Conservation (phyloP, 2,113 vertebrate genomes). For the Nerophis lumbriciformis region DNA sequence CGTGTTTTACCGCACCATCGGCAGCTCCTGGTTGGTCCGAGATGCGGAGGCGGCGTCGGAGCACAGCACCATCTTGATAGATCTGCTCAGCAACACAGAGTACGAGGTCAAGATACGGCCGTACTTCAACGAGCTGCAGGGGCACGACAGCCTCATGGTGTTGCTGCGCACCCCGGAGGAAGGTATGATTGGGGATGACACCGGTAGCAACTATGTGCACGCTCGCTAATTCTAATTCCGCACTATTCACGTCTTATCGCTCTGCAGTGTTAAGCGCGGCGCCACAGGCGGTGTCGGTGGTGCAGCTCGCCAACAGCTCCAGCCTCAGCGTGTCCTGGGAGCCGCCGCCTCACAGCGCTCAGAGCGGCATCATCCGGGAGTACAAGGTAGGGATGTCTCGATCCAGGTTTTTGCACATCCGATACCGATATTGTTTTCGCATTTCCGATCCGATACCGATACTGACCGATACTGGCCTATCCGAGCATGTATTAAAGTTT, state of each 20-base stretch:
- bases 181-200: slow-evolving; percentile 68
- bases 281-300: slow-evolving; percentile 81
- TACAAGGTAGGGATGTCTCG: too few species aligned
- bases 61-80: slow-evolving; percentile 70
- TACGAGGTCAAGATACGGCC: slow-evolving; percentile 90
- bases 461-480: too few species aligned
- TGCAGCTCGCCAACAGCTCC: slow-evolving; percentile 81
- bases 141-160: slow-evolving; percentile 80
- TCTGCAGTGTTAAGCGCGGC: slow-evolving; percentile 78
- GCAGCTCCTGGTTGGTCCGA: slow-evolving; percentile 78
- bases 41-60: slow-evolving; percentile 69
- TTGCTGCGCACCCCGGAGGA: slow-evolving; percentile 79
- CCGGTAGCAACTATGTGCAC: not conserved
- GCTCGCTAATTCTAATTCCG: not conserved
- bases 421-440: too few species aligned
- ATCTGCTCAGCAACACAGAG: slow-evolving; percentile 75
- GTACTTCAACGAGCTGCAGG: slow-evolving; percentile 83
- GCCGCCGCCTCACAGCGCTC: slow-evolving; percentile 75
- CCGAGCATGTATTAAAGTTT: too few species aligned
- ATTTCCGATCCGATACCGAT: too few species aligned
- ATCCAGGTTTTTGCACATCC: too few species aligned
- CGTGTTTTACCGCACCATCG: slow-evolving; percentile 78
- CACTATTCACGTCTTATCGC: not conserved
- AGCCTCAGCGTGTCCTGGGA: slow-evolving; percentile 90
- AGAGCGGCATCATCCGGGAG: slow-evolving; percentile 82